Conservation (phyloP, 2,113 vertebrate species). For the Thalassarche chlororhynchos region DNA sequence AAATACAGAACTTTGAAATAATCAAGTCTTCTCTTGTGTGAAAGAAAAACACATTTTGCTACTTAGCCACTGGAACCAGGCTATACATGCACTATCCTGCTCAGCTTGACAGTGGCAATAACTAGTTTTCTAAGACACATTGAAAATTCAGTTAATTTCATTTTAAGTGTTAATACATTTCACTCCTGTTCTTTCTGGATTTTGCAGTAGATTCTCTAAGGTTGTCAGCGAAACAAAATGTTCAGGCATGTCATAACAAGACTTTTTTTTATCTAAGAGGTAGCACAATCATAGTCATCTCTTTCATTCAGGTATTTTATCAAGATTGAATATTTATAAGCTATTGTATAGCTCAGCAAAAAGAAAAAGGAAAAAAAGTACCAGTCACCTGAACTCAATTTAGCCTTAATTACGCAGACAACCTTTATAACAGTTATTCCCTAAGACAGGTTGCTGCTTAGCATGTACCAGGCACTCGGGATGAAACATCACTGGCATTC, state of each 20-base stretch:
- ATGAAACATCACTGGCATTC: background rate
- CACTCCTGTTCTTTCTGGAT: background rate
- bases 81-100: background rate
- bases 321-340: conserved; percentile 11
- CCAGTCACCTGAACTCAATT: background rate
- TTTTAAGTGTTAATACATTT: background rate
- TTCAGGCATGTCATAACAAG: background rate
- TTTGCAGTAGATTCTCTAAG: background rate
- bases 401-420: background rate
- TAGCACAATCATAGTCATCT: background rate
- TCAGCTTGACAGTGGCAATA: background rate
- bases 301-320: background rate
- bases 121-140: background rate
- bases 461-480: background rate
- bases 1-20: background rate
- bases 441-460: background rate
- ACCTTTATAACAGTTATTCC: background rate
- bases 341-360: background rate
- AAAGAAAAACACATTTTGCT: background rate
- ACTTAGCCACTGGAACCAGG: background rate
- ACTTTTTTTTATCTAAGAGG: background rate
- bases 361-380: background rate
- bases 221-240: background rate
- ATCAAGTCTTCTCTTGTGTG: background rate
- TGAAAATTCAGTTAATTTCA: background rate